These are phyloP conservation scores for Oxyteleia sp. DNA, from an alignment of 2,888 invertebrate genomes.

Conservation along the genomic window DNA sequence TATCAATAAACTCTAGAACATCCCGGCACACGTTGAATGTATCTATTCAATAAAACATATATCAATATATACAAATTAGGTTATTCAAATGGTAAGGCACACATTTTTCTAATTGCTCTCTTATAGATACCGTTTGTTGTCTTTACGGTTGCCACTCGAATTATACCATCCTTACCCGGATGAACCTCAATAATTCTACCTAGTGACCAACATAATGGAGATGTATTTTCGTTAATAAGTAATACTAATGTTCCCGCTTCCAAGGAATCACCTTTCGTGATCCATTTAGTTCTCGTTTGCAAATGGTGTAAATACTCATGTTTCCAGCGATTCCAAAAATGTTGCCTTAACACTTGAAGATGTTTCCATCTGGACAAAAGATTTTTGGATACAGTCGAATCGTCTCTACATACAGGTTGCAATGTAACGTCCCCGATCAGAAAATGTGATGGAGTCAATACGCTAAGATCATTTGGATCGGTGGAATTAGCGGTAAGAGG, in stretches of 20 bases:
- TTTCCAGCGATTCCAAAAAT: constrained; percentile 68
- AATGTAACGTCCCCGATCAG: constrained; percentile 72
- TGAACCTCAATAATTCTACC: constrained; percentile 54
- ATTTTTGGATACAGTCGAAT: constrained; percentile 30
- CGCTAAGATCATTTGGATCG: constrained; percentile 74
- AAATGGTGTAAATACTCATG: constrained; percentile 62
- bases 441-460: constrained; percentile 81
- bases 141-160: constrained; percentile 28
- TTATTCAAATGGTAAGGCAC: constrained; percentile 20
- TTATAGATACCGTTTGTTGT: constrained; percentile 21
- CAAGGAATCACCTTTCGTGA: constrained; percentile 11
- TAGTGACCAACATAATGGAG: constrained; percentile 55
- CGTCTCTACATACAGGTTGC: background rate
- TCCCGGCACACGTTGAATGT: constrained; percentile 16
- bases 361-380: constrained; percentile 66
- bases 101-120: constrained; percentile 16
- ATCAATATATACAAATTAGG: background rate
- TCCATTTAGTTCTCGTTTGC: constrained; percentile 70
- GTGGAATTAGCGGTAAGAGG: constrained; percentile 77
- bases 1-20: constrained; percentile 2
- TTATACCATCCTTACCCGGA: constrained; percentile 47
- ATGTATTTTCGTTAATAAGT: constrained; percentile 56
- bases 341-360: constrained; percentile 58
- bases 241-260: constrained; percentile 57
- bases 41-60: constrained; percentile 27